Evolutionary conservation across 2,113 vertebrate species (phyloP), one percentile per base, ranked within the genome.

Genomic region (Eudyptes chrysolophus): DNA sequence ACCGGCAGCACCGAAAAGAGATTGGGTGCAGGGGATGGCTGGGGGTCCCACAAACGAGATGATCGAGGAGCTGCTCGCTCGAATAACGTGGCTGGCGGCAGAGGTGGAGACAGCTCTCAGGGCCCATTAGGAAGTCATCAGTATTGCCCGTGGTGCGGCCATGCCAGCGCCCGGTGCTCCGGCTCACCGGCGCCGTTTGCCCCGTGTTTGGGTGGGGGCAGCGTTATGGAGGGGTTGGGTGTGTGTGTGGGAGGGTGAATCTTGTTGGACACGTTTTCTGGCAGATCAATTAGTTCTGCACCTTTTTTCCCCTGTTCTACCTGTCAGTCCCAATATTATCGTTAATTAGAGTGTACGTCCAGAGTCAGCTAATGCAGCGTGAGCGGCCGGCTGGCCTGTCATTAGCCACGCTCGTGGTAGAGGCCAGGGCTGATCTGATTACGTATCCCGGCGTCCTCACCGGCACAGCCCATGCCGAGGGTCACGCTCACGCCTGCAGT

Each of bases 101-200:
- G 95, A 88, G 69, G 36, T 26, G 81, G 60, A 69, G 89, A 57
- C 7, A 51, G 95, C 87, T 89, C 98, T 98, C 96, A 60, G 95
- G 89, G 89, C 57, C 90, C 58, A 81, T 97, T 96, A 96, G 42
- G 61, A 78, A 97, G 76, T 77, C 93, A 93, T 96, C 97, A 92
- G 96, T 83, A 90, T 90, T 60, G 44, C 80, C 87, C 51, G 16
- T 2, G 9, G 69, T 69, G 55, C 1, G 38, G 57, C 66, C 5
- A 5, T 61, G 89, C 52, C 89, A 89, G 64, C 3, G 1, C 60
- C 16, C 7, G 5, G 42, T 3, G 22, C 84, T 48, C 16, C 1
- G 61, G 61, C 69, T 82, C 22, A 0, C 19, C 10, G 8, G 15
- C 3, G 2, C 71, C 2, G 0, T 17, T 18, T 62, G 38, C 19